Evolutionary conservation across 2,888 invertebrate species (phyloP), one percentile per base, ranked within the genome.

Genomic region (Thymelicus acteon): DNA sequence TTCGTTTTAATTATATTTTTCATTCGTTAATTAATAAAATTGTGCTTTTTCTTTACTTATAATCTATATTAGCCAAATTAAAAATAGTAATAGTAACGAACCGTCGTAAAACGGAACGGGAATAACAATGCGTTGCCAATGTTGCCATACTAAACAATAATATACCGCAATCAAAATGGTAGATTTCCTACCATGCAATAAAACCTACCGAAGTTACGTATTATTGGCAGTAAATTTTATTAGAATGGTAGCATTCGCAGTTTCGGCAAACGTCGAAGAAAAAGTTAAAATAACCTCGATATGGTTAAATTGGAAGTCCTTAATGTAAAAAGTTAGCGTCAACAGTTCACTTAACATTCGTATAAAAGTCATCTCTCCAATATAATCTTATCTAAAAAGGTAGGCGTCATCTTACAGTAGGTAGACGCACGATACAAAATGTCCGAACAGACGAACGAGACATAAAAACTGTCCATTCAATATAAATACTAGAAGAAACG

Each of bases 281-380:
- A 71, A 66, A 37, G 66, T 57, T 58, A 76, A 78, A 76, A 82
- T 82, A 87, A 87, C 85, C 85, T 84, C 88, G 90, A 90, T 89
- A 90, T 89, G 89, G 88, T 92, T 88, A 86, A 79, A 82, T 87
- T 87, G 89, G 91, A 92, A 92, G 90, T 92, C 83, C 92, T 91
- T 92, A 92, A 83, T 85, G 81, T 89, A 89, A 84, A 69, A 69
- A 89, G 88, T 92, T 92, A 93, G 89, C 87, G 82, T 90, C 89
- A 93, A 93, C 93, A 93, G 90, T 89, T 89, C 87, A 89, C 92
- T 91, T 91, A 93, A 93, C 93, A 89, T 89, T 92, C 91, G 93
- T 93, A 93, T 93, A 93, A 93, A 93, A 93, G 93, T 92, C 86
- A 86, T 89, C 91, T 92, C 91, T 93, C 88, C 88, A 90, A 89